Evolutionary conservation across 2,113 vertebrate species (phyloP).

Genomic region (Albula glossodonta): DNA sequence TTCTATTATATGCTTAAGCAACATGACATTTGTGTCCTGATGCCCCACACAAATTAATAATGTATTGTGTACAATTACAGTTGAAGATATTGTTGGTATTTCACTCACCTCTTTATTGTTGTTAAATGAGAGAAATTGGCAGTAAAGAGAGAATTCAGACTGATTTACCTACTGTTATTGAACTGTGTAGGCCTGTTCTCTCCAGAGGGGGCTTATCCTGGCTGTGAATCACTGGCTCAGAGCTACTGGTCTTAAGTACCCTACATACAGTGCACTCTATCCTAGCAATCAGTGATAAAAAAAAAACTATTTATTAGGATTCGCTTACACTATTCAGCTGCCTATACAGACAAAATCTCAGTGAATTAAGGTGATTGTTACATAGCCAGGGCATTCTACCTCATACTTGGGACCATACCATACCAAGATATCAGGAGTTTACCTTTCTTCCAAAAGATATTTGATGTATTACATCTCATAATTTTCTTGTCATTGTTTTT

Average conservation of each 20-base stretch:
- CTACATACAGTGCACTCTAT: not conserved
- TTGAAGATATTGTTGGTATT: not conserved
- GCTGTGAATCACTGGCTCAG: not conserved
- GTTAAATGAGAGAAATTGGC: not conserved
- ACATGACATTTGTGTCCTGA: not conserved
- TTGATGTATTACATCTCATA: too few species aligned
- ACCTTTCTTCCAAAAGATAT: too few species aligned
- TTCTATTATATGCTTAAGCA: not conserved
- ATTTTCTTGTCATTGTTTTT: too few species aligned
- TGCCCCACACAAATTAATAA: not conserved
- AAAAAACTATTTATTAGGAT: not conserved
- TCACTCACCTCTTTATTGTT: not conserved
- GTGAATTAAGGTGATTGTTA: not conserved
- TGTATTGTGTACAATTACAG: not conserved
- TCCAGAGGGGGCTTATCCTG: not conserved
- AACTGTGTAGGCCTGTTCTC: not conserved
- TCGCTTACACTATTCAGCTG: not conserved
- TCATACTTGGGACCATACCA: not conserved
- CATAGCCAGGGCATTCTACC: not conserved
- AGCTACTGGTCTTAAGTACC: not conserved
- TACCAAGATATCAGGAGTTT: too few species aligned
- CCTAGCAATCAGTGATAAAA: not conserved
- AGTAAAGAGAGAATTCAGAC: not conserved
- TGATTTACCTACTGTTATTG: not conserved
- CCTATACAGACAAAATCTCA: not conserved